These are phyloP conservation scores for Notocelia uddmanniana DNA, from an alignment of 2,888 invertebrate species.

Conservation along the genomic window DNA sequence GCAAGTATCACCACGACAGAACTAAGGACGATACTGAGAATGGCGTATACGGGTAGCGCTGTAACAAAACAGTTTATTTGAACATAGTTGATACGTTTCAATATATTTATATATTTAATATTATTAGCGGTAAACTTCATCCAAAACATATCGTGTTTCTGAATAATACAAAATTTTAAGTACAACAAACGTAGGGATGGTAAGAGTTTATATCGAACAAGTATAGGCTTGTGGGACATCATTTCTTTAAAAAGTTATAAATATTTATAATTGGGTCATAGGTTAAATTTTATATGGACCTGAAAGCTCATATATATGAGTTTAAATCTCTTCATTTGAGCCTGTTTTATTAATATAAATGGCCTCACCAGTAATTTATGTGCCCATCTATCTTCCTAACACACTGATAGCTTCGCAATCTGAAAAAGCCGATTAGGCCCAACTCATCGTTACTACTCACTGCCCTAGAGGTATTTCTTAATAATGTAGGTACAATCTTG, in stretches of 20 bases:
- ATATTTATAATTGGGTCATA: too few relatives aligned
- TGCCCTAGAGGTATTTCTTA: conserved; percentile 35
- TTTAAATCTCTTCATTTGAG: neutral
- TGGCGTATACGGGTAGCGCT: conserved; percentile 94
- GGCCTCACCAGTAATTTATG: neutral
- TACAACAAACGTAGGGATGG: too few relatives aligned
- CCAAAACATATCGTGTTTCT: neutral
- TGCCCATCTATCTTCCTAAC: conserved; percentile 16
- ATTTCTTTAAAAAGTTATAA: too few relatives aligned
- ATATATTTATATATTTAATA: neutral
- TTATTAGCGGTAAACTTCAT: neutral
- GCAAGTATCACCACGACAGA: conserved; percentile 89
- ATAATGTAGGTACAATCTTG: conserved; percentile 27
- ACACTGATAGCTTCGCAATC: conserved; percentile 17
- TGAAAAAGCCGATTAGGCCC: conserved; percentile 40
- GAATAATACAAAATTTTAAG: too few relatives aligned
- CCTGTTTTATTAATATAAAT: conserved; percentile 1
- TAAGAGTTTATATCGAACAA: too few relatives aligned
- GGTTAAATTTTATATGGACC: too few relatives aligned
- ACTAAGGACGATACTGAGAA: conserved; percentile 93
- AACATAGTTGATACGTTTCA: neutral
- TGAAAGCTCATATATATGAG: neutral
- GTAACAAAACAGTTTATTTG: conserved; percentile 64
- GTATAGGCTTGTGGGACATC: too few relatives aligned
- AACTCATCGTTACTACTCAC: conserved; percentile 38